Evolutionary conservation across 2,888 invertebrate genomes (phyloP), one percentile per base, ranked within the genome.

Genomic region (Noctua janthe): DNA sequence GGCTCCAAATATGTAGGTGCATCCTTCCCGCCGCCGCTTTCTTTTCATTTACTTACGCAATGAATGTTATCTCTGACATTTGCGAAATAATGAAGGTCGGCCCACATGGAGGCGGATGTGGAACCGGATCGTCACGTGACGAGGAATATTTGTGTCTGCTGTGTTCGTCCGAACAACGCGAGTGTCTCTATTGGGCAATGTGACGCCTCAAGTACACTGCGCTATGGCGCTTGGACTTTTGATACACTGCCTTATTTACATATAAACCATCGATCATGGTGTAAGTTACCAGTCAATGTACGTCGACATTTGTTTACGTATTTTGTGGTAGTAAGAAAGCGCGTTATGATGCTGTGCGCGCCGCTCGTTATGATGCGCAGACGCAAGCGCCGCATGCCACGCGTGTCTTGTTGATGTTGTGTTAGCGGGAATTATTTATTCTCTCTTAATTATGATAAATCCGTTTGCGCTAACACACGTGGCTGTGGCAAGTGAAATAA

Each of bases 381-480:
- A 62, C 74, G 76, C 39, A 56, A 77, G 80, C 81, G 81, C 81
- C 80, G 81, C 81, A 79, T 69, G 78, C 78, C 79, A 62, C 62
- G 74, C 79, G 67, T 47, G 64, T 59, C 43, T 67, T 77, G 62
- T 35, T 81, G 62, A 77, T 84, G 76, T 15, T 64, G 67, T 51
- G 64, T 79, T 76, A 78, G 71, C 67, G 49, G 71, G 69, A 76
- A 73, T 80, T 51, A 78, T 86, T 78, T 74, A 71, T 81, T n/a
- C n/a, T n/a, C n/a, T n/a, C 29, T 29, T 29, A 29, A 29, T 29
- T 90, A 88, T 87, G 81, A 74, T 83, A 87, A 87, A 86, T 83
- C 59, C 29, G 35, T 80, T 51, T 20, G 62, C 66, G 59, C 20
- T 64, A 87, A 74, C 17, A 15, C 69, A 59, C 23, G 39, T 39